phyloP scores from a whole-genome alignment of 1,140 invertebrate genomes.

The Sycophaga agraensis region DNA sequence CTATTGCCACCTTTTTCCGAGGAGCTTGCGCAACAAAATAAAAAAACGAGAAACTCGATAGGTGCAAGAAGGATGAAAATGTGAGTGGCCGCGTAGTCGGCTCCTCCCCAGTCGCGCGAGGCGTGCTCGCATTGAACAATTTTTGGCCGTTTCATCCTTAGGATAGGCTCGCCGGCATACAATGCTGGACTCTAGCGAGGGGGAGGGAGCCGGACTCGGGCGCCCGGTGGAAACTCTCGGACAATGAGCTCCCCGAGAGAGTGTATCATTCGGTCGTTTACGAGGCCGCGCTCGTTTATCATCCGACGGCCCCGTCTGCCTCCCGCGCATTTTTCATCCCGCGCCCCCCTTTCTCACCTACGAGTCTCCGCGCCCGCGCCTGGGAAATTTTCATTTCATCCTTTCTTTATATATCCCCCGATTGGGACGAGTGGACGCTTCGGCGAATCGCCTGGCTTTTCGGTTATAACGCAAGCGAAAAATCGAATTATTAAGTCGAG shows the following conservation, averaged over 20 bases:
- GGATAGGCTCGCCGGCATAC: no score
- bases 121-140: background rate
- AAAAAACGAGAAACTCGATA: no score
- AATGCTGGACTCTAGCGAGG: no score
- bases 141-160: slow-evolving; percentile 10
- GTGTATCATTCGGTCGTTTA: slow-evolving; percentile 56
- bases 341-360: slow-evolving; percentile 5
- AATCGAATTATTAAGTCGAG: slow-evolving; percentile 22
- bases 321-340: slow-evolving; percentile 43
- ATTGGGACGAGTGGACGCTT: no score
- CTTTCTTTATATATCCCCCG: background rate
- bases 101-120: no score
- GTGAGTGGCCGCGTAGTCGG: no score
- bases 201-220: no score
- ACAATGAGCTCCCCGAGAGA: slow-evolving; percentile 47
- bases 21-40: no score
- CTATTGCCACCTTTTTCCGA: no score
- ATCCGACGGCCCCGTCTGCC: slow-evolving; percentile 36
- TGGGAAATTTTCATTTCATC: slow-evolving; percentile 20
- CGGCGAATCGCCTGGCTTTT: no score
- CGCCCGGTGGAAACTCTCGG: slow-evolving; percentile 43
- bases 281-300: slow-evolving; percentile 51
- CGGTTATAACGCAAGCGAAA: no score
- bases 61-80: no score
- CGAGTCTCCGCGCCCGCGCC: background rate